Percentiles rank a stretch among this genome's conserved stretches.
Conservation (phyloP, 92 coral and sea anemone genomes). For the Blastomussa wellsi region DNA sequence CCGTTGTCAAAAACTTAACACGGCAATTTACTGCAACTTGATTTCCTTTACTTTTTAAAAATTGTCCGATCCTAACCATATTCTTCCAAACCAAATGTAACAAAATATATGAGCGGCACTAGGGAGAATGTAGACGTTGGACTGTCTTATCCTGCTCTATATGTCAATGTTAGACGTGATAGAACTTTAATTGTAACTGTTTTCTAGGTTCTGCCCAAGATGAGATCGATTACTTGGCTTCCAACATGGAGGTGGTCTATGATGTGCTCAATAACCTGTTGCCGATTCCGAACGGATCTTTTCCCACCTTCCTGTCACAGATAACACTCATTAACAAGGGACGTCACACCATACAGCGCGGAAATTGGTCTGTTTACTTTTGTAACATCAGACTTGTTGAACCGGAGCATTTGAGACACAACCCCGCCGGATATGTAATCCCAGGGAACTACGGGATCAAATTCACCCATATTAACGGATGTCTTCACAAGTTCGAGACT, state of each 20-base stretch:
- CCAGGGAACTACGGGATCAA: conserved; percentile 80
- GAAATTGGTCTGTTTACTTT: conserved; percentile 88
- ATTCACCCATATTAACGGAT: conserved; percentile 72
- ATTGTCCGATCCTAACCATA: no score
- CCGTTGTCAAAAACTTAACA: no score
- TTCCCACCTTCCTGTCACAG: conserved; percentile 39
- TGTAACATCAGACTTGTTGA: conserved; percentile 83
- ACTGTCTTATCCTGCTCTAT: no score
- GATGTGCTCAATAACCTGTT: conserved; percentile 79
- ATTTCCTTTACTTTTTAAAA: no score
- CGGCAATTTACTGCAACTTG: no score
- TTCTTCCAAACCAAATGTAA: no score
- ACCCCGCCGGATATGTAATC: conserved; percentile 76
- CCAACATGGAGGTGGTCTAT: conserved; percentile 65
- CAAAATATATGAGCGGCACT: no score
- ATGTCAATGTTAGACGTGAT: background rate
- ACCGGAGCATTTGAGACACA: conserved; percentile 66
- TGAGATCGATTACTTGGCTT: conserved; percentile 73
- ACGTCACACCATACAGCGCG: conserved; percentile 46
- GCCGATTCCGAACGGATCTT: conserved; percentile 20
- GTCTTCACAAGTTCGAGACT: conserved; percentile 79
- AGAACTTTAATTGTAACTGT: background rate
- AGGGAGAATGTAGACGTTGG: no score
- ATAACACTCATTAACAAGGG: conserved; percentile 80
- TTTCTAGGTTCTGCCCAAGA: conserved; percentile 49